Percentiles rank a stretch among this genome's conserved stretches.
Evolutionary conservation across 2,113 vertebrate species (phyloP).

Genomic region (Actenoides hombroni): DNA sequence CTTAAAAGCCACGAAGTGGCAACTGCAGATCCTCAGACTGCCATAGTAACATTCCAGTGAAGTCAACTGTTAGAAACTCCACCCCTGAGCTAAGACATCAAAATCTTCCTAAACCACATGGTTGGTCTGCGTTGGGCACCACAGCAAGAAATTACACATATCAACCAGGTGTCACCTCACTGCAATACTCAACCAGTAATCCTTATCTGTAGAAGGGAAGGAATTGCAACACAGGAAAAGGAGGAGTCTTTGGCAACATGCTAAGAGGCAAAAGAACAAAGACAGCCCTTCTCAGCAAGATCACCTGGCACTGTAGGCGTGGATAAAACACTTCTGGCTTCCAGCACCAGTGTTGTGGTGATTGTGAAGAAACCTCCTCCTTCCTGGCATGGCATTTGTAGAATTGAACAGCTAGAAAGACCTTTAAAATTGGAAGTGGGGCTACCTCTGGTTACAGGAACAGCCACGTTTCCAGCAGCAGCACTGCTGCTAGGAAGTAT

Average conservation of each 20-base stretch:
- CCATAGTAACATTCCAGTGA: not conserved
- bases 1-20: not conserved
- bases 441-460: not conserved
- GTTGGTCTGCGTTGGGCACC: not conserved
- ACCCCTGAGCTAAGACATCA: not conserved
- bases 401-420: not conserved
- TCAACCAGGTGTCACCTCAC: not conserved
- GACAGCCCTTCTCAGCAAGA: not conserved
- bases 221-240: not conserved
- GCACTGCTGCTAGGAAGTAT: constrained; percentile 1
- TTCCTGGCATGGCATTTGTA: not conserved
- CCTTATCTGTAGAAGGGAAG: not conserved
- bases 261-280: not conserved
- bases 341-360: not conserved
- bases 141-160: not conserved
- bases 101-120: not conserved
- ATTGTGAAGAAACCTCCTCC: not conserved
- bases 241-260: not conserved
- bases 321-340: not conserved
- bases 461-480: not conserved
- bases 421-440: not conserved
- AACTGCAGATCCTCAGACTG: not conserved
- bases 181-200: not conserved
- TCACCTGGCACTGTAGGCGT: not conserved
- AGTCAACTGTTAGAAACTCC: not conserved